Evolutionary conservation across 2,888 invertebrate species (phyloP).

Genomic region (Ormyrus pomaceus): DNA sequence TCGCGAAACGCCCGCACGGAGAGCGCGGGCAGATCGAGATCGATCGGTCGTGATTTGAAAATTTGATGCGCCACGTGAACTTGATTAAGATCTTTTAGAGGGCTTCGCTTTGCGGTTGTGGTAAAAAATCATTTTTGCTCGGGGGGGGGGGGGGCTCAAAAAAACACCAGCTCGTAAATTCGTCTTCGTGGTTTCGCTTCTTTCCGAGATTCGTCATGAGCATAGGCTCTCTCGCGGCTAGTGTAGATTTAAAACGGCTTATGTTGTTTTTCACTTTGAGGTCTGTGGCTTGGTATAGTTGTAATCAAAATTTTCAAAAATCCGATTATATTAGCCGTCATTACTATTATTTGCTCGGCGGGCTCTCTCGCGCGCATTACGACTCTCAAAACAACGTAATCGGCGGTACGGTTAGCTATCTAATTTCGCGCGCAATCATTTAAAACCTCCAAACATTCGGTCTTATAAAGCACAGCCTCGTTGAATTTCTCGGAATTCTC

Average conservation of each 20-base stretch:
- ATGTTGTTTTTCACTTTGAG: conserved; percentile 37
- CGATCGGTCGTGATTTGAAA: conserved; percentile 53
- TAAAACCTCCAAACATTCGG: background rate
- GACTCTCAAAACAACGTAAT: background rate
- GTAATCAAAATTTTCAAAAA: conserved; percentile 51
- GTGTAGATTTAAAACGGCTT: conserved; percentile 53
- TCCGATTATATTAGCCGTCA: conserved; percentile 45
- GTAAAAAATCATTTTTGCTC: conserved; percentile 52
- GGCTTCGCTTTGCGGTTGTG: conserved; percentile 54
- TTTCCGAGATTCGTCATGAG: conserved; percentile 48
- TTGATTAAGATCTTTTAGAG: conserved; percentile 56
- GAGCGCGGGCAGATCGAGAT: conserved; percentile 26
- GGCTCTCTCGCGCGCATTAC: background rate
- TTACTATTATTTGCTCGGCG: conserved; percentile 32
- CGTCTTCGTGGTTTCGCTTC: conserved; percentile 55
- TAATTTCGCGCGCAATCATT: background rate
- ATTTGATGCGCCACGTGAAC: conserved; percentile 51
- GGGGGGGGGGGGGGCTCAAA: conserved; percentile 25
- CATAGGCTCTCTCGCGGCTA: conserved; percentile 19
- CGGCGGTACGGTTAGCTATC: too few species aligned
- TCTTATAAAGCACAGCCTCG: background rate
- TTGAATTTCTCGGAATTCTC: background rate
- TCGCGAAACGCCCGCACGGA: background rate
- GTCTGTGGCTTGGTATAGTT: conserved; percentile 43
- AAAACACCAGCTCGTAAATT: conserved; percentile 55